Evolutionary conservation across 2,113 vertebrate genomes (phyloP), one percentile per base, ranked within the genome.

Genomic region (Megaleporinus macrocephalus): DNA sequence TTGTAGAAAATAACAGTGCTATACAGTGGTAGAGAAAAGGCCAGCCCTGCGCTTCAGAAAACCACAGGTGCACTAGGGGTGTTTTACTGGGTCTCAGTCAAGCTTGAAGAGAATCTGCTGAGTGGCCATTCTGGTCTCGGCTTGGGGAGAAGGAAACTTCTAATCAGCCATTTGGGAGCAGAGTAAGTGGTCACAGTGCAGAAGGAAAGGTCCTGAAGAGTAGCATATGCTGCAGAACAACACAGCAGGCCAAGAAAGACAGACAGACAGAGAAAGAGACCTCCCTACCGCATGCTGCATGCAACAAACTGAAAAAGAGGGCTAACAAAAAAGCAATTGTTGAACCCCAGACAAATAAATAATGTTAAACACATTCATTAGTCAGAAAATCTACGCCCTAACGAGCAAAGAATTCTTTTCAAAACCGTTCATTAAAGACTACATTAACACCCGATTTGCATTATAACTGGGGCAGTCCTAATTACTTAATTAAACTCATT

Each of bases 111-210:
- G 73, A 77, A 66, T 57, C 51, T 74, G 75, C 79, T 62, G 79
- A 85, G 74, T 61, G 57, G 30, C 41, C 51, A 63, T 78, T 77
- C 76, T 44, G 55, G 13, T 15, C 36, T 78, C 36, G 61, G 29
- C 49, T 69, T 66, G 4, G 16, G 53, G 62, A 74, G 71, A 65
- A 24, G 36, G 66, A 71, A 77, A 74, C 44, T 69, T 78, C 69
- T 82, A 82, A 85, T 85, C 79, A 78, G 74, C 76, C 79, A 74
- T 85, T 51, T 27, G 79, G 84, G 75, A 78, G 22, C 9, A 10
- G 27, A 72, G 3, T 30, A 72, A 68, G 62, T 53, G 74, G 71
- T 36, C 75, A 61, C 36, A 9, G 59, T 47, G 41, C 73, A 84
- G 57, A 61, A 47, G 69, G 70, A 72, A 70, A 62, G 63, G 80